Evolutionary conservation across 2,888 invertebrate species (phyloP).

Genomic region (Parnassius apollo): DNA sequence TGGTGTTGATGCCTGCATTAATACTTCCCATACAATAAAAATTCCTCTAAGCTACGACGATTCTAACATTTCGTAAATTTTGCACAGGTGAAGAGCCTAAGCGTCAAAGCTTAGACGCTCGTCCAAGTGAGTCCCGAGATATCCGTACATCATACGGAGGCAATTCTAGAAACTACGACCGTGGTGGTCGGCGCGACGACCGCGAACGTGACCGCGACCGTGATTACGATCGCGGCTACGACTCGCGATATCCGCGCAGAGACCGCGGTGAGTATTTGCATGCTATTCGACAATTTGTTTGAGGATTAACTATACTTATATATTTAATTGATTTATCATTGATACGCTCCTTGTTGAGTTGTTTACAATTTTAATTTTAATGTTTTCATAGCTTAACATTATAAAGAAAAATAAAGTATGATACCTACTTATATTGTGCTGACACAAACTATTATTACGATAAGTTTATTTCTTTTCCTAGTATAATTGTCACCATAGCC

Average conservation of each 20-base stretch:
- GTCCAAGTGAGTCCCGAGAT: slow-evolving; percentile 68
- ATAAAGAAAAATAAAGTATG: too few species aligned
- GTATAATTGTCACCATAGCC: too few species aligned
- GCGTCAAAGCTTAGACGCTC: slow-evolving; percentile 73
- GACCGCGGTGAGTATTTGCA: slow-evolving; percentile 61
- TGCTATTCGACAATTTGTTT: background rate
- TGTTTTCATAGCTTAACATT: background rate
- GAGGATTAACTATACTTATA: background rate
- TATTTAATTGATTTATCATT: background rate
- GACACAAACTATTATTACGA: too few species aligned
- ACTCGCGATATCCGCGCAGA: slow-evolving; percentile 77
- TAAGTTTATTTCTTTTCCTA: too few species aligned
- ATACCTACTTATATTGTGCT: too few species aligned
- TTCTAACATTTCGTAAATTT: slow-evolving; percentile 20
- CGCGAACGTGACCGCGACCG: slow-evolving; percentile 79
- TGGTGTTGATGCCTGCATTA: slow-evolving; percentile 44
- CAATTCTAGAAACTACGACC: slow-evolving; percentile 73
- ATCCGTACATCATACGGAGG: slow-evolving; percentile 72
- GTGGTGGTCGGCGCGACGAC: slow-evolving; percentile 78
- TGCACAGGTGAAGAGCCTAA: slow-evolving; percentile 75
- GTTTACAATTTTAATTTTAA: too few species aligned
- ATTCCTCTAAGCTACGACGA: too few species aligned
- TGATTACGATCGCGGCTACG: slow-evolving; percentile 81
- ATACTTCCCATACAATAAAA: too few species aligned
- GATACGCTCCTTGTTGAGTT: too few species aligned